Conservation (phyloP, 2,113 vertebrate species). For the Athene noctua region DNA sequence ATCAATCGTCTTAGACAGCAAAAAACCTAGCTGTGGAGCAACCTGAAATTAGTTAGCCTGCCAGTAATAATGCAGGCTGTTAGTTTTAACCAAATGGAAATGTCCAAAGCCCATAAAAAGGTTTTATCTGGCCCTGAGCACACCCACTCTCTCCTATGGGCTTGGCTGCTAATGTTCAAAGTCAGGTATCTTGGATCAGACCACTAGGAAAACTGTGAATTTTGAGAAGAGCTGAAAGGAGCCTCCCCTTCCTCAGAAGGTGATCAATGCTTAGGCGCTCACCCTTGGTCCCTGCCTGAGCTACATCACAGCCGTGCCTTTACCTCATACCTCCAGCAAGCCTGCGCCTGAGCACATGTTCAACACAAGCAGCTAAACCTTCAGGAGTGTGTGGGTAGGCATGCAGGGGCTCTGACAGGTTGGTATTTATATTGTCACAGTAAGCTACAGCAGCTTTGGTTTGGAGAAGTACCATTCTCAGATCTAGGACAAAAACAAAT, state of each 20-base stretch:
- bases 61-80: not conserved
- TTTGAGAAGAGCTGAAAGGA: not conserved
- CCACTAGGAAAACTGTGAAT: not conserved
- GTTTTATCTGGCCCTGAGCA: not conserved
- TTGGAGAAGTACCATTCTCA: not conserved
- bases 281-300: not conserved
- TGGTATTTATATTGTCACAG: not conserved
- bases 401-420: not conserved
- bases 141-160: not conserved
- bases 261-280: not conserved
- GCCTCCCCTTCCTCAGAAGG: not conserved
- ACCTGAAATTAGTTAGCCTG: not conserved
- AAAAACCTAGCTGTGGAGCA: not conserved
- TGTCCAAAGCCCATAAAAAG: not conserved
- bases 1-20: not conserved
- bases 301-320: rapidly evolving
- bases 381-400: not conserved
- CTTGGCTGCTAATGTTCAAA: not conserved
- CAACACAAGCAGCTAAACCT: not conserved
- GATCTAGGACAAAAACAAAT: not conserved
- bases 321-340: not conserved
- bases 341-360: not conserved
- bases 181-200: not conserved
- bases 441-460: not conserved
- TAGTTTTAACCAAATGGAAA: not conserved